Conservation (phyloP, 2,888 invertebrate species). For the Frankliniella fusca region DNA sequence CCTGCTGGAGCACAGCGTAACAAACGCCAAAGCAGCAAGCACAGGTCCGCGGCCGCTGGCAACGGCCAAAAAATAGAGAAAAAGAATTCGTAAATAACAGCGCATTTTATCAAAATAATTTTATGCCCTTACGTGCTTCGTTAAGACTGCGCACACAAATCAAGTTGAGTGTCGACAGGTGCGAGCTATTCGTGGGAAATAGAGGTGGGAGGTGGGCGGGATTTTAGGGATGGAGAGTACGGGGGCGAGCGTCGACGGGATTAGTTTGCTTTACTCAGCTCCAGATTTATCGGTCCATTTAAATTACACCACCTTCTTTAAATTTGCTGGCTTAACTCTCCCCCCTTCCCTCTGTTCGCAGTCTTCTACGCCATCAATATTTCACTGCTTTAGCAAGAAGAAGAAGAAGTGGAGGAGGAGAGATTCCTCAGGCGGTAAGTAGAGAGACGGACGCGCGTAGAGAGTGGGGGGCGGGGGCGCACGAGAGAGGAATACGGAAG, state of each 20-base stretch:
- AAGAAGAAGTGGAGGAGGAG: no score
- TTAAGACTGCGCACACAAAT: no score
- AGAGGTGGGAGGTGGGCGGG: not conserved
- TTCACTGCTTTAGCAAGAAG: not conserved
- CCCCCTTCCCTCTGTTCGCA: not conserved
- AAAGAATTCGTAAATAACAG: no score
- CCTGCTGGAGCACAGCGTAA: no score
- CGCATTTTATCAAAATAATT: no score
- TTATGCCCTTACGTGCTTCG: no score
- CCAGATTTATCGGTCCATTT: constrained; percentile 11
- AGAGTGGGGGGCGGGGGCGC: not conserved
- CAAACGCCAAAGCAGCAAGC: no score
- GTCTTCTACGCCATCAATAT: not conserved
- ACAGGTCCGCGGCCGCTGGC: no score
- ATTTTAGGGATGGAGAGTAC: not conserved
- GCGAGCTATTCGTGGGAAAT: not conserved
- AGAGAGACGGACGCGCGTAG: no score
- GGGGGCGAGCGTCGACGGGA: not conserved
- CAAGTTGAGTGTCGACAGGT: no score
- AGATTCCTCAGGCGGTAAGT: no score
- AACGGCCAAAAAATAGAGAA: no score
- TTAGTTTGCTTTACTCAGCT: not conserved
- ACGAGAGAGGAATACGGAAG: not conserved
- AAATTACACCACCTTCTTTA: constrained; percentile 11
- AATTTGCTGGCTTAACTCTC: constrained; percentile 6